These are phyloP conservation scores for Chymomyza costata DNA, from an alignment of 1,140 invertebrate species.

Conservation along the genomic window DNA sequence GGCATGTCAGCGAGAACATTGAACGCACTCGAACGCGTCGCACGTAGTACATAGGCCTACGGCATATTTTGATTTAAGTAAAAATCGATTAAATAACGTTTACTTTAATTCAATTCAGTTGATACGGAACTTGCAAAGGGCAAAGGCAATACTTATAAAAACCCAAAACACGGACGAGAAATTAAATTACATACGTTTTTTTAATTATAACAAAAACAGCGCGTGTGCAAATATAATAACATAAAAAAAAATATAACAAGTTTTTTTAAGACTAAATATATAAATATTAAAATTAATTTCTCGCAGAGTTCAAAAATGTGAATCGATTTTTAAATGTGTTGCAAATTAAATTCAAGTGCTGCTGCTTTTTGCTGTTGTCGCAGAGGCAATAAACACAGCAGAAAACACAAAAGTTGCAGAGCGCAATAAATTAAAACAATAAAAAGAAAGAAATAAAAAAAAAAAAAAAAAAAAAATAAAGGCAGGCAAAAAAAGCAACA, in stretches of 20 bases:
- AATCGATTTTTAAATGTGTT: slow-evolving; percentile 65
- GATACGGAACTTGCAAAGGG: too few species aligned
- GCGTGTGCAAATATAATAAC: slow-evolving; percentile 5
- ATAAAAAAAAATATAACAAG: slow-evolving; percentile 4
- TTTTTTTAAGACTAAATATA: slow-evolving; percentile 1
- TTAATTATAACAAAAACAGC: too few species aligned
- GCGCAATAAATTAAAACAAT: slow-evolving; percentile 69
- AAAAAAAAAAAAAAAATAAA: slow-evolving; percentile 25
- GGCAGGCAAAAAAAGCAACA: slow-evolving; percentile 22
- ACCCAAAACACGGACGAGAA: too few species aligned
- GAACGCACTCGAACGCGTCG: slow-evolving; percentile 63
- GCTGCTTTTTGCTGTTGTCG: slow-evolving; percentile 25
- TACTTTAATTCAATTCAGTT: too few species aligned
- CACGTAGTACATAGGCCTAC: slow-evolving; percentile 62
- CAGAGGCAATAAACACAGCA: slow-evolving; percentile 33
- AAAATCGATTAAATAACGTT: slow-evolving; percentile 11
- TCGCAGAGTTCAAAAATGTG: slow-evolving; percentile 38
- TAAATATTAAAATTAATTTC: slow-evolving; percentile 44
- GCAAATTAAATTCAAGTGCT: slow-evolving; percentile 69
- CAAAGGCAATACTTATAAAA: too few species aligned
- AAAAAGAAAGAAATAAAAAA: slow-evolving; percentile 44
- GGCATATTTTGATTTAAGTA: slow-evolving; percentile 20
- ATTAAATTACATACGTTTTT: too few species aligned
- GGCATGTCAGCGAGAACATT: slow-evolving; percentile 53
- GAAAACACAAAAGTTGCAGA: slow-evolving; percentile 61